Percentiles rank a stretch among this genome's conserved stretches.
Conservation (phyloP, 2,888 invertebrate genomes). For the Ametastegia equiseti region DNA sequence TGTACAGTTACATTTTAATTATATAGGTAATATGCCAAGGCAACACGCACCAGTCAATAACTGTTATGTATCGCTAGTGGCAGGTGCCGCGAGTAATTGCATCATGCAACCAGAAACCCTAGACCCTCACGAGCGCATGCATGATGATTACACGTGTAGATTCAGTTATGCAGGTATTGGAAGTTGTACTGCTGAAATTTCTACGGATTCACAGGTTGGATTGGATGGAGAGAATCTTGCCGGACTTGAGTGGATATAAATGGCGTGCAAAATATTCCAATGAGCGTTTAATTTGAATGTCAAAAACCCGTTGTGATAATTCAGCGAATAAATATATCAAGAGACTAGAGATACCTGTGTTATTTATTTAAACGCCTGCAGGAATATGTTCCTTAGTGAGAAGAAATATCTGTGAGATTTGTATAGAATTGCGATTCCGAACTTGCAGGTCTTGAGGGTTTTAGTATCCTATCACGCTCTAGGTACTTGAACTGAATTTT, state of each 20-base stretch:
- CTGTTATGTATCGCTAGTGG: conserved; percentile 37
- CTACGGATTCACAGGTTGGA: background rate
- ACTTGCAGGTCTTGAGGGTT: conserved; percentile 11
- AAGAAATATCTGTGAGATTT: background rate
- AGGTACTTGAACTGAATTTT: background rate
- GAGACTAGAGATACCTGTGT: background rate
- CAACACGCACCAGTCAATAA: conserved; percentile 17
- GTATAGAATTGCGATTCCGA: background rate
- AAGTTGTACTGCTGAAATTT: background rate
- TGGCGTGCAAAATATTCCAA: background rate
- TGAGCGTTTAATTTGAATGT: background rate
- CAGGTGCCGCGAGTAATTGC: conserved; percentile 34
- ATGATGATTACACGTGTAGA: background rate
- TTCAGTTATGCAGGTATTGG: conserved; percentile 14
- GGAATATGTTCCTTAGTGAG: background rate
- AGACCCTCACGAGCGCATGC: background rate
- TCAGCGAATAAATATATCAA: background rate
- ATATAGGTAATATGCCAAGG: conserved; percentile 11
- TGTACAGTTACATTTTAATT: conserved; percentile 27
- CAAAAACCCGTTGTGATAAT: background rate
- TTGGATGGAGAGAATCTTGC: background rate
- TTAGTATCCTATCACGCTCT: background rate
- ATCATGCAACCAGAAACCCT: conserved; percentile 38
- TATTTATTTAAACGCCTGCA: background rate
- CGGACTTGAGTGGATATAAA: background rate